A percentile compares a stretch with the other conserved stretches of the same genome.
Evolutionary conservation across 2,797 vertebrate species (phyloP).

Genomic region (Acanthornis magna): DNA sequence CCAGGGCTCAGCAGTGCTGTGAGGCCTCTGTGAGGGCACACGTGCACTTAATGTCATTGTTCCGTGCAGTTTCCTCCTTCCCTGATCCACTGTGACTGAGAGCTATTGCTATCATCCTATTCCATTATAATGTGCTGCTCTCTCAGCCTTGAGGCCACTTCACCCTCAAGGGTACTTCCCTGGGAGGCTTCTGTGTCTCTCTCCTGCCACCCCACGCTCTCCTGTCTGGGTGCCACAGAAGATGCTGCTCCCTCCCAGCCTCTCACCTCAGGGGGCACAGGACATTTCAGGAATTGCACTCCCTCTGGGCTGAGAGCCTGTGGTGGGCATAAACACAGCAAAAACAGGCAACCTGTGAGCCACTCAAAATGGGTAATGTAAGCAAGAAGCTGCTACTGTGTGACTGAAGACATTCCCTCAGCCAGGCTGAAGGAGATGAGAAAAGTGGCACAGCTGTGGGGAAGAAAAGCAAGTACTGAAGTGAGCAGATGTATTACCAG

Average conservation of each 20-base stretch:
- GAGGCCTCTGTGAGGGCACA: rapidly evolving
- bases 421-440: not conserved
- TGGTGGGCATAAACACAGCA: not conserved
- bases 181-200: not conserved
- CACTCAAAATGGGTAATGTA: not conserved
- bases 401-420: not conserved
- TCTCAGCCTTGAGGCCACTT: not conserved
- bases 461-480: not conserved
- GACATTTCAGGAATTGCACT: not conserved
- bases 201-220: not conserved
- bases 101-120: not conserved
- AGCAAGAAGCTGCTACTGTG: not conserved
- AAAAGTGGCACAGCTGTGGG: not conserved
- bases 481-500: not conserved
- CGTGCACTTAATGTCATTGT: rapidly evolving
- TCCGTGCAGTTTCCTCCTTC: not conserved
- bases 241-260: not conserved
- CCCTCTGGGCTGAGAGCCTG: not conserved
- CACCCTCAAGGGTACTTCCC: too few relatives aligned
- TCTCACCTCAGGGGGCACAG: not conserved
- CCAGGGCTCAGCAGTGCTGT: not conserved
- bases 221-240: not conserved
- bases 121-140: not conserved
- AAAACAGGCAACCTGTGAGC: not conserved
- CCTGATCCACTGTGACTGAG: not conserved